Percentiles rank a stretch among this genome's conserved stretches.
These are phyloP conservation scores for Xanthorhoe designata DNA, from an alignment of 2,888 invertebrate genomes.

Conservation along the genomic window DNA sequence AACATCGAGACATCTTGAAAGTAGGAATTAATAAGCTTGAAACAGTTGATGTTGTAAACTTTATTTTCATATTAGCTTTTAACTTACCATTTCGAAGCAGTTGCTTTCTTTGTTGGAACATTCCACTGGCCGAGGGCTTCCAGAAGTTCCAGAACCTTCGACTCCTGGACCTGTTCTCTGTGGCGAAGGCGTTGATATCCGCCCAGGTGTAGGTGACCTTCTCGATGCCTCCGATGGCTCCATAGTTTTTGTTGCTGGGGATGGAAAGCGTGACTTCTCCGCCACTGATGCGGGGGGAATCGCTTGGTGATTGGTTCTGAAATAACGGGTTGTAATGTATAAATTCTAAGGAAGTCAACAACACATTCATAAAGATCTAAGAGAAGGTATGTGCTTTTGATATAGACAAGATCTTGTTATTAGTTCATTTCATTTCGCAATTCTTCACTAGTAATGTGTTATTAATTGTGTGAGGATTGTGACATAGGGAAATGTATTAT, in stretches of 20 bases:
- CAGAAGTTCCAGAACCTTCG: constrained; percentile 77
- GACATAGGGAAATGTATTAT: not conserved
- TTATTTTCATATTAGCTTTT: not conserved
- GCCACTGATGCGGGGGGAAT: constrained; percentile 65
- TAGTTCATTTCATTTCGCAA: too few relatives aligned
- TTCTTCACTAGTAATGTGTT: too few relatives aligned
- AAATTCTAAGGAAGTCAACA: too few relatives aligned
- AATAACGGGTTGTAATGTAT: not conserved
- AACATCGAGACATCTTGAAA: not conserved
- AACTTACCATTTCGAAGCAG: constrained; percentile 89
- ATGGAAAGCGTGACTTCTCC: constrained; percentile 68
- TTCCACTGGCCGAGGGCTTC: constrained; percentile 67
- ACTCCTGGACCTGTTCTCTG: constrained; percentile 80
- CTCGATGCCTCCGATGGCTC: constrained; percentile 72
- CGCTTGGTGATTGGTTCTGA: constrained; percentile 64
- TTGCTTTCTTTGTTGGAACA: constrained; percentile 87
- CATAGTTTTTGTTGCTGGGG: constrained; percentile 65
- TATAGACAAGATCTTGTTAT: too few relatives aligned
- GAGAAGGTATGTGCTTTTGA: too few relatives aligned
- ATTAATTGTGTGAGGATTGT: too few relatives aligned
- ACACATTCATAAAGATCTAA: too few relatives aligned
- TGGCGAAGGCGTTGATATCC: constrained; percentile 91
- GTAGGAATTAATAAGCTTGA: too few relatives aligned
- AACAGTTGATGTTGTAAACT: too few relatives aligned
- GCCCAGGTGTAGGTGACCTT: constrained; percentile 92